Base-by-base conservation (phyloP, 2,113 vertebrate genomes). In the Glaucidium brasilianum region DNA sequence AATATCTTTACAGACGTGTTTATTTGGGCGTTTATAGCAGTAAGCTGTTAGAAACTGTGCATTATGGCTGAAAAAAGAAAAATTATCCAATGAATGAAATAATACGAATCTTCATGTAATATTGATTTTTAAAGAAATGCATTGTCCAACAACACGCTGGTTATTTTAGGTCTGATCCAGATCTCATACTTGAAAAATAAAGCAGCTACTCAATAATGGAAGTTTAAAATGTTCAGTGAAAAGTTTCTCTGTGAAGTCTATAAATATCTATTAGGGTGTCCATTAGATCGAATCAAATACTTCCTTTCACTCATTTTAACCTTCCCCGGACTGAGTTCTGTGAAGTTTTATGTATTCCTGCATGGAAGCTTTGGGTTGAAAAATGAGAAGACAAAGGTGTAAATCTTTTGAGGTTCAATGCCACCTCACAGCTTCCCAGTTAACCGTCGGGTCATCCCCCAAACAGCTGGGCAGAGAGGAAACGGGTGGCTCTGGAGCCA, bases 401-500 rank as follows among this genome's bases (percentile, higher is more conserved):
- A 83, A 97, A 83, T 91, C 78, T 96, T 86, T 11, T 20, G 94
- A 95, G 94, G 94, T 93, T 96, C 84, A 25, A n/a, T 89, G 94
- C 88, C 97, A 97, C 91, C 95, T 96, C 95, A 74, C 59, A 85
- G 91, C 94, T 97, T 91, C 97, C 98, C 97, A 34, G 94, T 96
- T 89, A 95, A 83, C 63, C 66, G 27, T 86, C 76, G 97, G 98
- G 97, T 98, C 98, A 98, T 52, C 92, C 90, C 92, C 11, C 89
- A 97, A 97, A 79, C 97, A 98, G 97, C 97, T 96, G 98, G 98
- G 96, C 98, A 98, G 94, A 96, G 81, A 95, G 98, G 98, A 98
- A 98, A 95, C 74, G 79, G 23, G 96, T 91, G 91, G 95, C 97
- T 98, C 97, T 97, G 96, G 93, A 97, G 94, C 97, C 94, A 95